A percentile compares a stretch with the other conserved stretches of the same genome.
These are phyloP conservation scores for Platyscapa corneri DNA, from an alignment of 1,140 invertebrate genomes.

Conservation along the genomic window DNA sequence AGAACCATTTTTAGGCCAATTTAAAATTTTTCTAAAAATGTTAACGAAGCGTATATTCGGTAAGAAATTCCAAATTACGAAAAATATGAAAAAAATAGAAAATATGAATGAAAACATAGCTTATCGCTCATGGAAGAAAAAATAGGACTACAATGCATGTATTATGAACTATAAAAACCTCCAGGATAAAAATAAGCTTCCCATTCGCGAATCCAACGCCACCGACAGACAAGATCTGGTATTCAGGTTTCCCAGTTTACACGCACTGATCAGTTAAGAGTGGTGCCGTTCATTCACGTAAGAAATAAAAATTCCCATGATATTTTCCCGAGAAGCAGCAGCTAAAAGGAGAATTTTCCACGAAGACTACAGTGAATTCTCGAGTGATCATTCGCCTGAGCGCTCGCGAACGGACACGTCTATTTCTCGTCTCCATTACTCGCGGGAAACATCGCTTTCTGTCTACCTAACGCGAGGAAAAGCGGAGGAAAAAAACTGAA, in stretches of 20 bases:
- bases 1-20: too few species aligned
- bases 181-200: neutral
- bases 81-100: too few species aligned
- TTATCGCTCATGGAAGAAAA: neutral
- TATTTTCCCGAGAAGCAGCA: neutral
- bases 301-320: conserved; percentile 22
- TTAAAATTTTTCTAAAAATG: too few species aligned
- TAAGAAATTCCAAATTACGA: too few species aligned
- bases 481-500: neutral
- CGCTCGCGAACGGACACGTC: neutral
- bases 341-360: neutral
- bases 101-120: too few species aligned
- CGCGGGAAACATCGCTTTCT: neutral
- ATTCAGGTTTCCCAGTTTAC: neutral
- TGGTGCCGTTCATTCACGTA: neutral
- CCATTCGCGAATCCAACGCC: conserved; percentile 3
- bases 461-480: neutral
- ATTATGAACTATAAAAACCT: neutral
- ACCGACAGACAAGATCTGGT: neutral
- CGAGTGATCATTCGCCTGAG: conserved; percentile 17
- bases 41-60: too few species aligned
- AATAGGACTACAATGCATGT: neutral
- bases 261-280: neutral
- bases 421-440: neutral
- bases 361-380: neutral